Evolutionary conservation across 37 sponge, comb jelly and placozoan genomes (phyloP).

Genomic region (Dysidea cf. avara): DNA sequence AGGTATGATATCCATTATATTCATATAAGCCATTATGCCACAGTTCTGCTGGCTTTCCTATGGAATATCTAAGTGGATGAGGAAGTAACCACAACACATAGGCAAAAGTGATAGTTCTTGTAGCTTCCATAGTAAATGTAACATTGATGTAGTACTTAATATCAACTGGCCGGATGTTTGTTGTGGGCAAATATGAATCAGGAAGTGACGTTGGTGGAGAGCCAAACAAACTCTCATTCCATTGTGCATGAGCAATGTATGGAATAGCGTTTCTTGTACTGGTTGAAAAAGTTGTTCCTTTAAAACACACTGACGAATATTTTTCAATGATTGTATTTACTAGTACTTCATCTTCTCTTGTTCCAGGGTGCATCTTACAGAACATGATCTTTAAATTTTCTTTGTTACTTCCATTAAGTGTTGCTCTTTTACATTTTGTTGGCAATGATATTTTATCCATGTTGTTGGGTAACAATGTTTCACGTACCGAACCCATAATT

Average conservation of each 20-base stretch:
- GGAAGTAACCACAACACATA: slow-evolving; percentile 10
- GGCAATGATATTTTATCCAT: not conserved
- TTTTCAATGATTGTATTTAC: too few relatives aligned
- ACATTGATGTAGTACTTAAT: not conserved
- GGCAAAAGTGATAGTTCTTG: not conserved
- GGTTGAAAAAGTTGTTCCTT: not conserved
- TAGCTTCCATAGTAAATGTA: not conserved
- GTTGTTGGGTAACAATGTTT: not conserved
- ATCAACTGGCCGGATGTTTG: not conserved
- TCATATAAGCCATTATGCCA: slow-evolving; percentile 4
- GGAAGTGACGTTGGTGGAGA: not conserved
- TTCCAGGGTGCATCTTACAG: not conserved
- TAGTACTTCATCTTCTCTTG: too few relatives aligned
- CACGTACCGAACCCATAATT: not conserved
- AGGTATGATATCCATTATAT: not conserved
- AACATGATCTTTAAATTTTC: not conserved
- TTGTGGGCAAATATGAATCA: not conserved
- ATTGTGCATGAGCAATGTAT: not conserved
- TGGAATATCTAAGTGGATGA: slow-evolving; percentile 6
- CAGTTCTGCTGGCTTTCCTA: slow-evolving; percentile 12
- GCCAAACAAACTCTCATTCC: slow-evolving; percentile 9
- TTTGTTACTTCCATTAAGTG: not conserved
- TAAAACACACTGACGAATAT: too few relatives aligned
- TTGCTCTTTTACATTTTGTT: not conserved
- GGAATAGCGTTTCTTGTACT: not conserved